Conservation (phyloP, 2,888 invertebrate genomes). For the Synergus itoensis region DNA sequence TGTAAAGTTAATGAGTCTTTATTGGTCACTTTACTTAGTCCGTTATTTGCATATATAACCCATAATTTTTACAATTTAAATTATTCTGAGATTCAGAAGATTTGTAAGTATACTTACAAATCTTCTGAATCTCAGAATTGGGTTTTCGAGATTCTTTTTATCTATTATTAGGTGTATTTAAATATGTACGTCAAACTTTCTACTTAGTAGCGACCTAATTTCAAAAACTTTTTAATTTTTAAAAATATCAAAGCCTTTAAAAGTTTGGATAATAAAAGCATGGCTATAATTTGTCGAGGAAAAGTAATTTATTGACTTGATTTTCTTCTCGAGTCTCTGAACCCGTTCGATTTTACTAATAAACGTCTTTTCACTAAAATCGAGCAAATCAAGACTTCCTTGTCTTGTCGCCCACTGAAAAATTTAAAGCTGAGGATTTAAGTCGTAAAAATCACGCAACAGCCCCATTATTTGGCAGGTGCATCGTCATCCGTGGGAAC, state of each 20-base stretch:
- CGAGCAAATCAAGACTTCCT: slow-evolving; percentile 27
- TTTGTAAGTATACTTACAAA: too few species aligned
- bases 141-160: background rate
- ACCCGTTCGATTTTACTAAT: too few species aligned
- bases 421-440: background rate
- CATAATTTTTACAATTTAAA: background rate
- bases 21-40: background rate
- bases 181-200: background rate
- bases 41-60: background rate
- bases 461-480: slow-evolving; percentile 34
- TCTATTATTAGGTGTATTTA: background rate
- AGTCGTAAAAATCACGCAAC: slow-evolving; percentile 39
- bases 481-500: slow-evolving; percentile 37
- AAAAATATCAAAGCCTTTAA: too few species aligned
- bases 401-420: slow-evolving; percentile 12
- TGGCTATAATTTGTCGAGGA: too few species aligned
- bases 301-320: too few species aligned
- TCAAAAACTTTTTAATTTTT: too few species aligned
- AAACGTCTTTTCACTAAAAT: background rate
- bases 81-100: background rate
- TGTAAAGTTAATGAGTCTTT: background rate
- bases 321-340: too few species aligned
- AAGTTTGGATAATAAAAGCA: too few species aligned
- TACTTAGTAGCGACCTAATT: too few species aligned
- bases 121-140: too few species aligned